Evolutionary conservation across 2,888 invertebrate genomes (phyloP), one percentile per base, ranked within the genome.

Genomic region (Melinaea menophilus): DNA sequence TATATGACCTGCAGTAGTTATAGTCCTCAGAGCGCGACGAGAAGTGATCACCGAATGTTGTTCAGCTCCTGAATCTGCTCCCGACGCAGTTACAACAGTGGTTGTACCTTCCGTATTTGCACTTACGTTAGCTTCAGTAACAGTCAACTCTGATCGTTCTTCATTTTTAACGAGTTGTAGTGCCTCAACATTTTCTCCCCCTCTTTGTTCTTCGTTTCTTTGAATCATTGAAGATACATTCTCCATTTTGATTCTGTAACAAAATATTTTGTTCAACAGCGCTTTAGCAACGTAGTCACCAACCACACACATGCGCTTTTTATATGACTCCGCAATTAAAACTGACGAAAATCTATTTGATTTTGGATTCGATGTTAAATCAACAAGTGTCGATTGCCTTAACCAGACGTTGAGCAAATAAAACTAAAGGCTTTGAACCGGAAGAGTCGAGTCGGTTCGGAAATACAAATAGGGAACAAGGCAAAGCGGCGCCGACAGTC

Each of bases 1-100:
- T 65, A 93, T 93, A 75, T 93, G 93, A 2, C 93, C 93, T 55
- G 93, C 89, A 9, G 93, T 88, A 33, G 93, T 93, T 73, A 93
- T 93, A 41, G 93, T 93, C 58, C 93, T 87, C 58, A 92, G 86
- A 66, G 90, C 88, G 61, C 92, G 89, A 9, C 92, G 88, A 37
- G 91, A 85, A 11, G 92, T 93, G 76, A 93, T 93, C 31, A 93
- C 93, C 13, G 89, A 86, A 64, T 82, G 84, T n/a, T 79, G 82
- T 58, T 87, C 84, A 70, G 65, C 89, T n/a, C 76, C 78, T 4
- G 76, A 72, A 12, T 67, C 71, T 5, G 71, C 69, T 35, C 69
- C 69, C 59, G 63, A 48, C 12, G 64, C 68, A 47, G 66, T 65
- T 33, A 54, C 66, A 7, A 58, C 62, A 7, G n/a, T 56, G 34